Evolutionary conservation across 1,140 invertebrate genomes (phyloP), one percentile per base, ranked within the genome.

Genomic region (Penaeus japonicus): DNA sequence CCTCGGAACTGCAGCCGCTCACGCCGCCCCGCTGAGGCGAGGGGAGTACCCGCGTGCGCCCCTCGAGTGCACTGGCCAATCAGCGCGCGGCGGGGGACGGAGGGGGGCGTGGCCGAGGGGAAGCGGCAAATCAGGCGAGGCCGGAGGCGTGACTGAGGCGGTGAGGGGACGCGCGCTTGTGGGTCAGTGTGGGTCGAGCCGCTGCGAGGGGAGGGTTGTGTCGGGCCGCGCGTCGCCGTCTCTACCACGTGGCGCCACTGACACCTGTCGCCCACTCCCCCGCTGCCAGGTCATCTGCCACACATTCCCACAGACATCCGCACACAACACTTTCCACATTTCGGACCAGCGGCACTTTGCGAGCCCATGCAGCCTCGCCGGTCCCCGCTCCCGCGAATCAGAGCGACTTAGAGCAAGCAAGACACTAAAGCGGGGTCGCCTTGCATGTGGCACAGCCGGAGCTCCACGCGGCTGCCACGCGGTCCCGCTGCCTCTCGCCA

Each of bases 11-110:
- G 39, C 85, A 84, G 85, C 89, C 89, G 89, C 80, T 90, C 89
- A 90, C 85, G 77, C 87, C 82, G 75, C 82, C 82, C 87, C 85
- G 82, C 81, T 59, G 85, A 87, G 84, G 79, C 89, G 85, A 90
- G 89, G 89, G 89, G 89, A 90, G 84, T 87, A 55, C 70, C 85
- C 70, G 85, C 81, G 55, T 83, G 81, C 85, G 89, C 85, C 89
- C 85, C 89, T 87, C 85, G 80, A 84, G 89, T 65, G 22, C 30
- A 24, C 54, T 55, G 10, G 54, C 89, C 89, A 90, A 90, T 84
- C 55, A 55, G 1, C 10, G 12, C 15, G 55, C 82, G 75, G 87
- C 87, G 55, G 27, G 82, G 82, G 82, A 85, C 55, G 87, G 73
- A 32, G 30, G 30, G 17, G 82, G 87, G 87, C 55, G 87, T 47